Base-by-base conservation (phyloP, 1,140 invertebrate species). In the Heliconius himera region DNA sequence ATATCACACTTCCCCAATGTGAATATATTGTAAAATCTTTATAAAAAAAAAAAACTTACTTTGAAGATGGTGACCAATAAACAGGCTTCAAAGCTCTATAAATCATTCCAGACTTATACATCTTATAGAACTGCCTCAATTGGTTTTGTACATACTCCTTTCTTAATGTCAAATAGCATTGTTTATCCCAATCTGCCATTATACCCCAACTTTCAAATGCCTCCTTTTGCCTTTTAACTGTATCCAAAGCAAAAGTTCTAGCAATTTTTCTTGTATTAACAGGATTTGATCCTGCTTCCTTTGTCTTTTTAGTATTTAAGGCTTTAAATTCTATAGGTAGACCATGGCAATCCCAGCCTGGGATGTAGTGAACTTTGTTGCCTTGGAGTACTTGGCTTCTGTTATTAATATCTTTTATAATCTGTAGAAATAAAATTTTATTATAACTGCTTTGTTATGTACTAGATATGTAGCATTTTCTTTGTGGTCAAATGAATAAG, bases 261-360 rank as follows among this genome's bases (percentile, higher is more conserved):
- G 98, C 98, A 97, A 87, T 96, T 81, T 96, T 83, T 49, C 98
- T 95, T 83, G 98, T 96, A 85, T 96, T 88, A 41, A 97, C 78
- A 36, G 97, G 95, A 77, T 92, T 89, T 9, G 93, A 86, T 54
- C 90, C 86, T 9, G 84, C 86, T 60, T 89, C 88, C 70, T 87
- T 89, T 16, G 87, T 77, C 6, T 88, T 88, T 82, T 95, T 95
- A n/a, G 93, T 88, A 81, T 94, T 90, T 29, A 97, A 81, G 4
- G 98, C 98, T 96, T 99, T 99, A 18, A 99, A 94, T 94, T 99
- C 99, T 91, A 99, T 99, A 1, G 99, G 99, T 74, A 99, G 94
- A 18, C 99, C 99, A 95, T 99, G 99, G 91, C 99, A 99, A 92
- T 99, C 99, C 99, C 99, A 99, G 2, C 99, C 99, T 76, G 99